These are phyloP conservation scores for Alexandromys fortis DNA, from an alignment of 2,113 vertebrate species.

Conservation along the genomic window DNA sequence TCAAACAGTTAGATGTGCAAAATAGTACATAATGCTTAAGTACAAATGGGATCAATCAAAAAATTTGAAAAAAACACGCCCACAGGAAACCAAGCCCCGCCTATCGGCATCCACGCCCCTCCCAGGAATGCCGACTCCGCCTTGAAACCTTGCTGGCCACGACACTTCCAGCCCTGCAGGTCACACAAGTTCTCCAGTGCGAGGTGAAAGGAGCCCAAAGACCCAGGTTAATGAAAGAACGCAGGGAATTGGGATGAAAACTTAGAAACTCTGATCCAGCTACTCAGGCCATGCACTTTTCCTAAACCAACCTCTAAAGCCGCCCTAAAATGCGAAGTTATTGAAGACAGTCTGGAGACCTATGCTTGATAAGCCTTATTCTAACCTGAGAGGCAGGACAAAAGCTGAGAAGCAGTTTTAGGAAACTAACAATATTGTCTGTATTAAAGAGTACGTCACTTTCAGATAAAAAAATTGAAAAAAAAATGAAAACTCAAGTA, in stretches of 20 bases:
- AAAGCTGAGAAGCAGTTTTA: neutral
- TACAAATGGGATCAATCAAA: neutral
- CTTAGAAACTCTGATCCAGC: neutral
- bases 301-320: neutral
- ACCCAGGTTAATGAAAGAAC: accelerated
- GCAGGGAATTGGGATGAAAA: neutral
- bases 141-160: accelerated
- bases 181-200: accelerated
- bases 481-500: neutral
- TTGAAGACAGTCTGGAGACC: neutral
- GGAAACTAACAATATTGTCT: neutral
- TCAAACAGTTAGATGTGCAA: neutral
- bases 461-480: neutral
- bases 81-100: accelerated
- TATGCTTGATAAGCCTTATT: neutral
- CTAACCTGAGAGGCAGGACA: neutral
- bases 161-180: accelerated
- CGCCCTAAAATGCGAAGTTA: neutral
- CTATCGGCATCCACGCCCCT: neutral
- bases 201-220: accelerated
- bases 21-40: neutral
- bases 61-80: too few relatives aligned
- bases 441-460: neutral
- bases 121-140: accelerated
- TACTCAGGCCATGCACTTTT: neutral